These are phyloP conservation scores for Sinonovacula constricta DNA, from an alignment of 1,140 invertebrate species.

Conservation along the genomic window DNA sequence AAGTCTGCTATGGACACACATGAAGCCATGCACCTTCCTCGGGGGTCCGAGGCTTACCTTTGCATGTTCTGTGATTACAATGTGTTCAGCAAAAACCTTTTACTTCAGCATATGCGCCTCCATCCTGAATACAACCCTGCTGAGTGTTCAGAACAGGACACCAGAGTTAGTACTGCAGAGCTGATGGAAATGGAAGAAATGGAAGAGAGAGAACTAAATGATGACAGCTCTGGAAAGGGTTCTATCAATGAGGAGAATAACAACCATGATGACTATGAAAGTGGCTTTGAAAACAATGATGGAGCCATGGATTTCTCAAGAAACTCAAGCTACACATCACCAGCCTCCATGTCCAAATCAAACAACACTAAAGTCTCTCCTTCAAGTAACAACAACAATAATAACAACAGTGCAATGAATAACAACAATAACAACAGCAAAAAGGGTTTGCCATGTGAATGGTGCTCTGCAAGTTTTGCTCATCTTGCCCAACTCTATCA, in stretches of 20 bases:
- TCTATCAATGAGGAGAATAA: constrained; percentile 29
- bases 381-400: background rate
- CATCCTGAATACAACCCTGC: constrained; percentile 70
- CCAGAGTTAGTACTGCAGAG: constrained; percentile 49
- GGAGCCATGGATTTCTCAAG: constrained; percentile 51
- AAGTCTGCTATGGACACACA: constrained; percentile 63
- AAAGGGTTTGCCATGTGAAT: constrained; percentile 64
- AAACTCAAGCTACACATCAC: constrained; percentile 1
- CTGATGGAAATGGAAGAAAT: constrained; percentile 50
- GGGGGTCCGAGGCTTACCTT: constrained; percentile 53
- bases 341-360: too few species aligned
- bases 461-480: constrained; percentile 71
- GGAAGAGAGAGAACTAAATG: constrained; percentile 47
- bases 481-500: constrained; percentile 68
- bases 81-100: constrained; percentile 61
- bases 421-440: constrained; percentile 44
- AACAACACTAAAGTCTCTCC: background rate
- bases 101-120: constrained; percentile 67
- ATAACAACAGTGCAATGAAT: constrained; percentile 2
- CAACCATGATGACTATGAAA: constrained; percentile 41
- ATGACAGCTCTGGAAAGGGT: constrained; percentile 35
- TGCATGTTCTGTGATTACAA: constrained; percentile 70
- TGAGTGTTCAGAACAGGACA: constrained; percentile 60
- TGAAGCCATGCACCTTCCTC: constrained; percentile 65
- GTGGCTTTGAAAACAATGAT: constrained; percentile 24